Base-by-base conservation (phyloP, 2,888 invertebrate species). In the Homarus gammarus region DNA sequence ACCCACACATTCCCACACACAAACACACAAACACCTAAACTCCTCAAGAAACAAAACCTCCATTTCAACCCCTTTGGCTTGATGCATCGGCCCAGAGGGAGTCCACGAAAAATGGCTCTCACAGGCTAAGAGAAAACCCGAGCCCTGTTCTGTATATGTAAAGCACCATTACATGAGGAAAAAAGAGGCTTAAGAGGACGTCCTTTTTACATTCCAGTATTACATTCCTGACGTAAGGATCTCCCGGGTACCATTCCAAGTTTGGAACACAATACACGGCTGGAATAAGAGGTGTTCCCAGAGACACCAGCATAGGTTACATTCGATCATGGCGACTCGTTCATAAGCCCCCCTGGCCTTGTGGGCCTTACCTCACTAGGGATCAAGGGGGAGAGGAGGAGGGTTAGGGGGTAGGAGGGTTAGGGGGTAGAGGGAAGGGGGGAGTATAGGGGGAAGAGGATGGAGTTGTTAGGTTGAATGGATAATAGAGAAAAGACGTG, bases 151-250 rank as follows among this genome's bases (percentile, higher is more conserved):
- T 64, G 75, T 85, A 77, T 85, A 85, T 85, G 85, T 85, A 85
- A 77, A 85, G 85, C 85, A 77, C 85, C 85, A 85, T 85, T 85
- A 81, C 81, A 87, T 36, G 81, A 68, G 81, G 73, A 73, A 81
- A 79, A 72, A 72, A 56, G 87, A 81, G 72, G 81, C 72, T 70
- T 79, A 79, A 81, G 61, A 73, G 81, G 87, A 51, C 79, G 79
- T 85, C 85, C 68, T 85, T 77, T 85, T 85, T 77, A 85, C 85
- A 85, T 85, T 85, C 85, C 85, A 85, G 85, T 77, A 85, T 85
- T 85, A 85, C 85, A 85, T 85, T 85, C 85, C 85, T 77, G 85
- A 85, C 77, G 85, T 61, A 85, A 68, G 85, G 77, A 85, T 85
- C 85, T 77, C 85, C 44, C 44, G 85, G 85, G 85, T 36, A 27